Evolutionary conservation across 2,113 vertebrate species (phyloP).

Genomic region (Cyrtonyx montezumae): DNA sequence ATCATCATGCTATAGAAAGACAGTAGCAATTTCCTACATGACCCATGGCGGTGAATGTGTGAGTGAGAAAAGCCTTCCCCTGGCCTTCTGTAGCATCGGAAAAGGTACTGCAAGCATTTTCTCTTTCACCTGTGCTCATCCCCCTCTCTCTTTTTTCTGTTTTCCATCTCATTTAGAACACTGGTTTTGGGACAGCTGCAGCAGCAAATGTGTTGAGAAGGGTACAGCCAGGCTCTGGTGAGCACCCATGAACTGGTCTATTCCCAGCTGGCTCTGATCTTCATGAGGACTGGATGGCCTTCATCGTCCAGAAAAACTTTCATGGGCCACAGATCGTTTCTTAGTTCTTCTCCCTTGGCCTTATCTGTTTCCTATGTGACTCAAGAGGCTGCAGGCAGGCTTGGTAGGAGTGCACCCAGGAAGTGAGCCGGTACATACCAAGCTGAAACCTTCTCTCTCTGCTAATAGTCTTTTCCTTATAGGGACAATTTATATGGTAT

Average conservation of each 20-base stretch:
- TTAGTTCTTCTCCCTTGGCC: neutral
- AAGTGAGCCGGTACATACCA: neutral
- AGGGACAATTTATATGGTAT: slow-evolving; percentile 11
- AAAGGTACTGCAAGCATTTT: accelerated
- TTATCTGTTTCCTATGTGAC: neutral
- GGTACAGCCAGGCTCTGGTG: neutral
- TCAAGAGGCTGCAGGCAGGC: neutral
- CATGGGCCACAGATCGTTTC: neutral
- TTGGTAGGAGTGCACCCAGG: neutral
- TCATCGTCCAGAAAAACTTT: neutral
- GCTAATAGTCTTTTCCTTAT: neutral
- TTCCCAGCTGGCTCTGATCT: neutral
- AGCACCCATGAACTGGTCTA: neutral
- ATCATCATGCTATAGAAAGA: neutral
- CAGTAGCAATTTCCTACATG: neutral
- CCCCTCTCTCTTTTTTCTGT: neutral
- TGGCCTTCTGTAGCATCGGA: neutral
- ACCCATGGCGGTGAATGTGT: neutral
- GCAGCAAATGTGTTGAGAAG: neutral
- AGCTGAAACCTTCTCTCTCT: neutral
- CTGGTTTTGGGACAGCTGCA: neutral
- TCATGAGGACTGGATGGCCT: neutral
- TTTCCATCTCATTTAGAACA: slow-evolving; percentile 42
- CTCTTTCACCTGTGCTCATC: neutral
- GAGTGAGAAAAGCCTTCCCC: neutral